These are phyloP conservation scores for Anoplius nigerrimus DNA, from an alignment of 2,888 invertebrate genomes.

Conservation along the genomic window DNA sequence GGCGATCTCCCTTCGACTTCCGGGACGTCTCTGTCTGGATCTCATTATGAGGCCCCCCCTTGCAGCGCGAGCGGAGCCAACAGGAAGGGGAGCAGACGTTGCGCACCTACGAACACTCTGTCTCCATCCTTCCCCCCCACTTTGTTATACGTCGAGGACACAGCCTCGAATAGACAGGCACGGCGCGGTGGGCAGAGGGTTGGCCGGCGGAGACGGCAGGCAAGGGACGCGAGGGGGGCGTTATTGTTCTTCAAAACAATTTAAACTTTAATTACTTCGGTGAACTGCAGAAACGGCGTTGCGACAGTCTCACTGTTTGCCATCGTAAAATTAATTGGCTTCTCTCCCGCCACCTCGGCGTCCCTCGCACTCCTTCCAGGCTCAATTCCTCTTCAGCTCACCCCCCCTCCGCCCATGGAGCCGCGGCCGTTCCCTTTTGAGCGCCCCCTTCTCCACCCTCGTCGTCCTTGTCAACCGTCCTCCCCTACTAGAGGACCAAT, in stretches of 20 bases:
- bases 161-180: slow-evolving; percentile 3
- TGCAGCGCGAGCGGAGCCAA: neutral
- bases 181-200: slow-evolving; percentile 20
- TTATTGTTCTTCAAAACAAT: slow-evolving; percentile 68
- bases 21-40: slow-evolving; percentile 41
- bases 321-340: slow-evolving; percentile 67
- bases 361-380: slow-evolving; percentile 8
- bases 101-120: neutral
- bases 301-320: slow-evolving; percentile 67
- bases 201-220: slow-evolving; percentile 20
- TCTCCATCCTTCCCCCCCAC: slow-evolving; percentile 8
- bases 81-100: slow-evolving; percentile 5
- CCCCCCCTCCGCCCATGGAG: neutral
- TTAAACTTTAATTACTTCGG: slow-evolving; percentile 67
- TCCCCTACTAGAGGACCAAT: slow-evolving; percentile 7
- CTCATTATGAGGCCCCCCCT: slow-evolving; percentile 26
- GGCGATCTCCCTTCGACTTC: slow-evolving; percentile 32
- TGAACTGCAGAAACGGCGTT: slow-evolving; percentile 66
- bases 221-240: slow-evolving; percentile 28
- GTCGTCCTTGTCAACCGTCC: slow-evolving; percentile 39
- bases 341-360: slow-evolving; percentile 25
- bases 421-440: slow-evolving; percentile 6
- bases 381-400: neutral
- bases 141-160: slow-evolving; percentile 30
- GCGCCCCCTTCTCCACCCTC: slow-evolving; percentile 22